Evolutionary conservation across 2,797 vertebrate species (phyloP).

Genomic region (Propithecus perrieri): DNA sequence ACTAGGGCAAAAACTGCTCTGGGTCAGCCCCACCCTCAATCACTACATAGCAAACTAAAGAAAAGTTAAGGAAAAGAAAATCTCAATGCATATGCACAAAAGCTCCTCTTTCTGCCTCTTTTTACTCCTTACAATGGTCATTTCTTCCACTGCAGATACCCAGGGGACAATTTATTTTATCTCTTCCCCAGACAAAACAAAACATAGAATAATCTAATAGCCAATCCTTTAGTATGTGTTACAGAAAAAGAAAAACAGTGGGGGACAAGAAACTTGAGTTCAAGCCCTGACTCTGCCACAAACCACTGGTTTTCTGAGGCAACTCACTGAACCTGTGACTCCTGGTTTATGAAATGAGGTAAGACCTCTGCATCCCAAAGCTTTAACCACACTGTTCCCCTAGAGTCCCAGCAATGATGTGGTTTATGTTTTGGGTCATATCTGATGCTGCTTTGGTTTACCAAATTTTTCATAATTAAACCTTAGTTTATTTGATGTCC

Average conservation of each 20-base stretch:
- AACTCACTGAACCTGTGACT: background rate
- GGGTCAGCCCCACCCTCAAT: background rate
- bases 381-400: background rate
- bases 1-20: background rate
- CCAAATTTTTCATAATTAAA: slow-evolving; percentile 24
- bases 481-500: background rate
- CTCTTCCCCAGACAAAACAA: slow-evolving; percentile 13
- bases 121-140: background rate
- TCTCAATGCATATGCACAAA: background rate
- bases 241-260: background rate
- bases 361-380: background rate
- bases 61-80: background rate
- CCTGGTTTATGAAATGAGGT: background rate
- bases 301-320: background rate
- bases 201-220: background rate
- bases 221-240: background rate
- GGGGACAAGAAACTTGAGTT: background rate
- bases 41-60: background rate
- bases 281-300: background rate
- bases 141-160: background rate
- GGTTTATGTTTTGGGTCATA: background rate
- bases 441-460: background rate
- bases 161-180: background rate
- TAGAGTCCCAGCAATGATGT: background rate
- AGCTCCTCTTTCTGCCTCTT: background rate